Evolutionary conservation across 2,113 vertebrate genomes (phyloP).

Genomic region (Petaurus breviceps): DNA sequence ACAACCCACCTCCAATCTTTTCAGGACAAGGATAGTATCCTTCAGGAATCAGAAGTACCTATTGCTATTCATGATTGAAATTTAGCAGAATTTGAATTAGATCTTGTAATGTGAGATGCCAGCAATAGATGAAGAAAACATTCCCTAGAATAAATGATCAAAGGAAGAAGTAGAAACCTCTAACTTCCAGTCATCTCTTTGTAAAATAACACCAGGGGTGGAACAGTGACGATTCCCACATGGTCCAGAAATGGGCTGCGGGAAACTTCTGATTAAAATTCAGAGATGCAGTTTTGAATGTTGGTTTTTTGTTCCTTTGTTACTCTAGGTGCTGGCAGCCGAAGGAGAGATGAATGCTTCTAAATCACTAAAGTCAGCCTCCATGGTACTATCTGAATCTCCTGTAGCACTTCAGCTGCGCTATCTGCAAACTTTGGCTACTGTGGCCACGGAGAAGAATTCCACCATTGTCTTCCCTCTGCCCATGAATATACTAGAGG

Average conservation of each 20-base stretch:
- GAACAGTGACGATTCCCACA: background rate
- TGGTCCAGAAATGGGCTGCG: background rate
- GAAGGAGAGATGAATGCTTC: conserved; percentile 90
- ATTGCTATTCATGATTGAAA: background rate
- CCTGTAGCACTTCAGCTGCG: conserved; percentile 88
- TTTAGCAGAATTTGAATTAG: background rate
- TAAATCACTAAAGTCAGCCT: conserved; percentile 89
- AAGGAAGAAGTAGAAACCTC: background rate
- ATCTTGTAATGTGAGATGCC: background rate
- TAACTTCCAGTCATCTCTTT: conserved; percentile 20
- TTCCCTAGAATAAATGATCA: background rate
- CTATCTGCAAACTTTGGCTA: conserved; percentile 90
- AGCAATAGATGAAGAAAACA: background rate
- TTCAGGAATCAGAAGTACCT: background rate
- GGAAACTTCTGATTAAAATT: background rate
- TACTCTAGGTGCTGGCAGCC: conserved; percentile 79
- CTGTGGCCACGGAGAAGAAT: conserved; percentile 90
- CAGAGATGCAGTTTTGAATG: background rate
- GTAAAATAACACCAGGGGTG: background rate
- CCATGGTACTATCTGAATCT: conserved; percentile 87
- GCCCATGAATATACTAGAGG: conserved; percentile 88
- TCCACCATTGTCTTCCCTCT: conserved; percentile 93
- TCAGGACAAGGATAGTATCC: background rate
- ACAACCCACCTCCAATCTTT: background rate
- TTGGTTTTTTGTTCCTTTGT: conserved; percentile 1